Base-by-base conservation (phyloP, 1,140 invertebrate genomes). In the Rhyzopertha dominica region DNA sequence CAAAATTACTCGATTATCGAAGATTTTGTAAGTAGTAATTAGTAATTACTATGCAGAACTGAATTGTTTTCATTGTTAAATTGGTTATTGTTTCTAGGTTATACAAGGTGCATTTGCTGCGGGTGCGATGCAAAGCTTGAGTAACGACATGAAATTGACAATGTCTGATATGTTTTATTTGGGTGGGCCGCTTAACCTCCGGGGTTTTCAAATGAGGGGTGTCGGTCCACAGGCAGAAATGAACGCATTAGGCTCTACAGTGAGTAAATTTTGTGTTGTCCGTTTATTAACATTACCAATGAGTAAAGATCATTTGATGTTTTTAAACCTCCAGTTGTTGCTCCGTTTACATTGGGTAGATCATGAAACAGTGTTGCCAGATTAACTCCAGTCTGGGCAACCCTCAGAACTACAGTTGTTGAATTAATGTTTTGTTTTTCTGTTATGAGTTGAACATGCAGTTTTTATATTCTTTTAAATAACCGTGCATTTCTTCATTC, bases 81-180 rank as follows among this genome's bases (percentile, higher is more conserved):
- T 24, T 4, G 32, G 40, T 43, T 25, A 43, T 46, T 32, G 40
- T 54, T 66, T 70, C 22, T 64, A 90, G 85, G 81, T 85, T 28
- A 58, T 91, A 26, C 89, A 93, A 70, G 69, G 79, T 19, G 76
- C 79, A 14, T 63, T 87, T 17, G 77, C 81, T 44, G 74, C 73
- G 42, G 91, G 91, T 2, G 63, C 87, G 8, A 70, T 94, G 34
- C 69, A 75, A 58, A 67, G 77, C 59, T 68, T 81, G 54, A 75
- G 74, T 62, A 75, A 80, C 60, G 74, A 81, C 29, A 76, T 80
- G 64, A 67, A 70, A 52, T 69, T 79, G 43, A 73, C 64, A 38
- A 77, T 93, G 49, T 74, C 78, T 24, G 91, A 95, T 67, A 74
- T 80, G 49, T 92, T 91, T 73, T 93, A 84, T 66, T 69, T 95